These are phyloP conservation scores for Acrocephalus scirpaceus DNA, from an alignment of 2,797 vertebrate species.

Conservation along the genomic window DNA sequence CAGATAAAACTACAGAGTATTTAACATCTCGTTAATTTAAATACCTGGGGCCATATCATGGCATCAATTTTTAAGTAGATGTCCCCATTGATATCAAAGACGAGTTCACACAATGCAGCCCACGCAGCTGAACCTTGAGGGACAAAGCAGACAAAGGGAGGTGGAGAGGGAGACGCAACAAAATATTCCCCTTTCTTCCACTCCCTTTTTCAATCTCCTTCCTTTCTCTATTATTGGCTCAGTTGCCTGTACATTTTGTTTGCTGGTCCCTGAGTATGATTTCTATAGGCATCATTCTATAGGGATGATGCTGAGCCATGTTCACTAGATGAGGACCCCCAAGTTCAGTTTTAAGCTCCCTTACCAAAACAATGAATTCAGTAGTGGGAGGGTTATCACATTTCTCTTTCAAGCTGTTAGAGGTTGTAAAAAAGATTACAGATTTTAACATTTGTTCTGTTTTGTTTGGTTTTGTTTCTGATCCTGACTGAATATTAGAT, in stretches of 20 bases:
- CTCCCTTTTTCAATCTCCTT: not conserved
- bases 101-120: not conserved
- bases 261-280: not conserved
- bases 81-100: conserved; percentile 67
- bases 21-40: conserved; percentile 74
- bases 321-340: not conserved
- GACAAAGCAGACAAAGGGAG: conserved; percentile 41
- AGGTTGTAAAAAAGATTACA: conserved; percentile 33
- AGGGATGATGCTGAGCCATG: not conserved
- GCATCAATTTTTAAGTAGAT: conserved; percentile 67
- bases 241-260: not conserved
- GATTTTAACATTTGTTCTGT: conserved; percentile 36
- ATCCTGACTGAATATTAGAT: conserved; percentile 8
- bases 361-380: not conserved
- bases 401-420: conserved; percentile 26
- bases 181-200: not conserved
- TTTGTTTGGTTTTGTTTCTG: conserved; percentile 36
- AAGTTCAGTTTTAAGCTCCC: not conserved
- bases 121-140: conserved; percentile 11
- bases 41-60: conserved; percentile 66
- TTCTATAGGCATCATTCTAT: not conserved
- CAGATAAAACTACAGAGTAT: conserved; percentile 69
- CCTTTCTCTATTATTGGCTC: not conserved
- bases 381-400: not conserved
- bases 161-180: not conserved